phyloP scores from a whole-genome alignment of 1,140 invertebrate species.

The Adoxophyes honmai region DNA sequence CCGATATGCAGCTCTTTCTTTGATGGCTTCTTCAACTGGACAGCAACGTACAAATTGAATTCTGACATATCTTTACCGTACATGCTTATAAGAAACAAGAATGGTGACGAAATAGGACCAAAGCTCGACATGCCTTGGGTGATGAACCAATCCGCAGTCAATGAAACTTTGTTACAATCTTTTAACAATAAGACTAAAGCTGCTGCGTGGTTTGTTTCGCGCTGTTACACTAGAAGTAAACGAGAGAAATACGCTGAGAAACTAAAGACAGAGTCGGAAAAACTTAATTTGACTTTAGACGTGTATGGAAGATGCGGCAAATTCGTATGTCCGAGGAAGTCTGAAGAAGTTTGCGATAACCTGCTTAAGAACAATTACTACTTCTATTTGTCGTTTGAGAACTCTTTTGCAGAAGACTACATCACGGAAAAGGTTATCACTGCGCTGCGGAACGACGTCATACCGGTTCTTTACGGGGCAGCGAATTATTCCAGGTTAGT shows the following conservation, averaged over 20 bases:
- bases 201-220: conserved; percentile 82
- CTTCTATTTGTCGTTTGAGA: conserved; percentile 86
- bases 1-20: conserved; percentile 37
- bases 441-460: conserved; percentile 61
- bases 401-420: conserved; percentile 80
- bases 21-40: conserved; percentile 79
- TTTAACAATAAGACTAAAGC: conserved; percentile 70
- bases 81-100: conserved; percentile 44
- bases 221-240: conserved; percentile 78
- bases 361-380: conserved; percentile 77
- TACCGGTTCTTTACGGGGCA: conserved; percentile 74
- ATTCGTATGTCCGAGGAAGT: conserved; percentile 45
- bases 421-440: conserved; percentile 82
- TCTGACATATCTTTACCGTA: conserved; percentile 81
- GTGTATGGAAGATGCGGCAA: conserved; percentile 82
- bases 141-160: conserved; percentile 38
- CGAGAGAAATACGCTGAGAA: conserved; percentile 78
- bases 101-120: conserved; percentile 46
- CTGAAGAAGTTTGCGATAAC: conserved; percentile 54
- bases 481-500: conserved; percentile 43
- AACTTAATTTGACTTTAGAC: conserved; percentile 75
- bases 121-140: conserved; percentile 45
- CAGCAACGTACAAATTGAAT: conserved; percentile 81
- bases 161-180: conserved; percentile 39
- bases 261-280: conserved; percentile 76